Base-by-base conservation (phyloP, 2,888 invertebrate species). In the Julus scanicus region DNA sequence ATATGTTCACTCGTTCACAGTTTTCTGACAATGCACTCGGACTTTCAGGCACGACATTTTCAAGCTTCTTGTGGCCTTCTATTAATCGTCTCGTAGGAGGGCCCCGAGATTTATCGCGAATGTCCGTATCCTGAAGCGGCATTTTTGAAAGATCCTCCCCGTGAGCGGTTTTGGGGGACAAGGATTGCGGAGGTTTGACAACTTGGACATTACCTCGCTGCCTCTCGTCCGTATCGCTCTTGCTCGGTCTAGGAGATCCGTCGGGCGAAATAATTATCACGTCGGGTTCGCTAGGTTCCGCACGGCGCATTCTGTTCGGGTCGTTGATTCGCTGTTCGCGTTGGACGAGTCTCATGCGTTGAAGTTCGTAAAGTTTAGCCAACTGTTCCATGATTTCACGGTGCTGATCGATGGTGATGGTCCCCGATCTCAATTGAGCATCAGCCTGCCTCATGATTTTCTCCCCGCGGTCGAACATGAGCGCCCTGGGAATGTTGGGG, bases 391-490 rank as follows among this genome's bases (percentile, higher is more conserved):
- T 89, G 15, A 92, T 88, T 86, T 91, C 90, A 88, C 91, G 91
- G 87, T 92, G 91, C 86, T 91, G 91, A 44, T 91, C 91, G 86
- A 90, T 90, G 48, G 90, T 91, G 6, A 92, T 89, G 37, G 90
- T 89, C 0, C 97, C 96, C 87, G 95, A 94, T 89, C 94, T 95
- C 89, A 95, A 94, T 90, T 96, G 95, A 90, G 96, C 95, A 89
- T 96, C 96, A 0, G 97, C 97, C 91, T 96, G 96, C 13, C 94
- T 94, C 91, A 97, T 95, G 89, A 97, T 96, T 84, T 89, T 88
- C 20, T 87, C 87, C 49, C 89, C 89, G 29, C 53, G 86, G 53
- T 88, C 87, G 11, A 89, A 63, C 87, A 86, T 83, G 17, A 89
- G 83, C 15, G 88, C 88, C 20, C 87, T 37, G 17, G 89, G 89